phyloP scores from a whole-genome alignment of 2,888 invertebrate species.

The Mesodorylaimus sp. region DNA sequence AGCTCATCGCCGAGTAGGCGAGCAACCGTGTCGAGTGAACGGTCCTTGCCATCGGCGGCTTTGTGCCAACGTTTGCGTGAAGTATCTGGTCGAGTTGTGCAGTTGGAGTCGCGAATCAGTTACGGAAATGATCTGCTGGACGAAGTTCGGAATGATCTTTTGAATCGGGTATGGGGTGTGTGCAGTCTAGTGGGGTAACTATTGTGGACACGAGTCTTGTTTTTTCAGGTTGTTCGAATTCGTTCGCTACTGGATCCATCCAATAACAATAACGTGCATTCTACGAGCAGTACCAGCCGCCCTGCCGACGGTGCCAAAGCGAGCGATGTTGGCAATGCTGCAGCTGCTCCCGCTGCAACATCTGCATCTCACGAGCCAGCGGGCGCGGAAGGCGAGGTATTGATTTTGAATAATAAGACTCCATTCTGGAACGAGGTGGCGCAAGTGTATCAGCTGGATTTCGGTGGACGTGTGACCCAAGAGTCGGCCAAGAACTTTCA shows the following conservation, averaged over 20 bases:
- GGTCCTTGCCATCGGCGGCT: background rate
- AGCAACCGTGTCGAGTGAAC: background rate
- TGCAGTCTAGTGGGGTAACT: background rate
- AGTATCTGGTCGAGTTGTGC: slow-evolving; percentile 16
- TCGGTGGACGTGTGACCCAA: slow-evolving; percentile 94
- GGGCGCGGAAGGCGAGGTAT: slow-evolving; percentile 27
- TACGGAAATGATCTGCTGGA: slow-evolving; percentile 13
- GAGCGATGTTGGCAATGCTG: background rate
- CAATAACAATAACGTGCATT: background rate
- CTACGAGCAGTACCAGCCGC: background rate
- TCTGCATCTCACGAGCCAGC: background rate
- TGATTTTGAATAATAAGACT: slow-evolving; percentile 81
- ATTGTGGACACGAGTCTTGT: too few relatives aligned
- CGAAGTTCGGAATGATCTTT: slow-evolving; percentile 15
- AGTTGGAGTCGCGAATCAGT: slow-evolving; percentile 16
- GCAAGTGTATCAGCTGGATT: slow-evolving; percentile 95
- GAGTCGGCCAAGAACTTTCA: slow-evolving; percentile 99
- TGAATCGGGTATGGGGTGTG: slow-evolving; percentile 15
- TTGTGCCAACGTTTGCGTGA: slow-evolving; percentile 16
- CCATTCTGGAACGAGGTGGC: slow-evolving; percentile 98
- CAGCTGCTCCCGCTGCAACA: slow-evolving; percentile 1
- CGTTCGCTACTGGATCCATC: background rate
- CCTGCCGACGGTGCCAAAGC: background rate
- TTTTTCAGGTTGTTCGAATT: too few relatives aligned
- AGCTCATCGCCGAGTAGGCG: background rate